These are phyloP conservation scores for Xyrichtys novacula DNA, from an alignment of 2,797 vertebrate genomes.

Conservation along the genomic window DNA sequence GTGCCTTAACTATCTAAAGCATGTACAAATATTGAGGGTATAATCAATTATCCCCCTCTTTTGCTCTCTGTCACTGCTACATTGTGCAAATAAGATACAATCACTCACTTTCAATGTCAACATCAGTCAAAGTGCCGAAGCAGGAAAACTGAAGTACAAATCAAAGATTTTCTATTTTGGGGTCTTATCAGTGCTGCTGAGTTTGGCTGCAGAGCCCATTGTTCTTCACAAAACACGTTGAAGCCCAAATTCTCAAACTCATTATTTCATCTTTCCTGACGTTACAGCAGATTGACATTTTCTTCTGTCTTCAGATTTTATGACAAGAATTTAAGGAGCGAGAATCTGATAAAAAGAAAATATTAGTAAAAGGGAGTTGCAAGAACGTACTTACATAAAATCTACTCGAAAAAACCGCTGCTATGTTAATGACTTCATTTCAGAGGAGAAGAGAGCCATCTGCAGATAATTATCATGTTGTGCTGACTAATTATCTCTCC, in stretches of 20 bases:
- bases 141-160: not conserved
- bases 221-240: not conserved
- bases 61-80: slow-evolving; percentile 1
- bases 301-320: not conserved
- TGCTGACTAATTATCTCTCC: slow-evolving; percentile 55
- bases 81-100: not conserved
- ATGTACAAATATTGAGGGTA: not conserved
- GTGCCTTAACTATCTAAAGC: not conserved
- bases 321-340: not conserved
- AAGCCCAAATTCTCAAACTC: slow-evolving; percentile 6
- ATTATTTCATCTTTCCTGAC: slow-evolving; percentile 11
- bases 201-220: not conserved
- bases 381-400: slow-evolving; percentile 32
- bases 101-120: not conserved
- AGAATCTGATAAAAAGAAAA: not conserved
- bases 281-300: slow-evolving; percentile 9
- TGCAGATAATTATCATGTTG: slow-evolving; percentile 48
- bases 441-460: slow-evolving; percentile 44
- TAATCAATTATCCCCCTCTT: not conserved
- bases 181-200: slow-evolving; percentile 1
- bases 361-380: too few relatives aligned
- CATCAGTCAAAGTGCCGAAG: slow-evolving; percentile 7
- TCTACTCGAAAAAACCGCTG: slow-evolving; percentile 25
- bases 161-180: not conserved
- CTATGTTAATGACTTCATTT: slow-evolving; percentile 29